phyloP scores from a whole-genome alignment of 2,888 invertebrate species.

The Cataglyphis cursor region DNA sequence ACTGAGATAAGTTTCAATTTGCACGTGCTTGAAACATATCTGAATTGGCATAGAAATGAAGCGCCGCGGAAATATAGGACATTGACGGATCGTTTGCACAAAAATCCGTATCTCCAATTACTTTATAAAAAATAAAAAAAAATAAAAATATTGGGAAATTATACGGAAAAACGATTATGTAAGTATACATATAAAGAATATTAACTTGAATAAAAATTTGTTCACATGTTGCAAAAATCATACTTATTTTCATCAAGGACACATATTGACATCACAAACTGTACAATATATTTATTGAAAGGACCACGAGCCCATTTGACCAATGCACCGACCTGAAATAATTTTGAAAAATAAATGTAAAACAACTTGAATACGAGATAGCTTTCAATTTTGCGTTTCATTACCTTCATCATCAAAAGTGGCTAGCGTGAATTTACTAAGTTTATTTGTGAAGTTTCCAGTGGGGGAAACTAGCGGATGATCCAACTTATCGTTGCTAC shows the following conservation, averaged over 20 bases:
- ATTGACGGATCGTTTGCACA: slow-evolving; percentile 80
- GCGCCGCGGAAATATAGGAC: slow-evolving; percentile 87
- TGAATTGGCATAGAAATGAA: slow-evolving; percentile 89
- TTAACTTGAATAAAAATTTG: neutral
- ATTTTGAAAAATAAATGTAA: slow-evolving; percentile 30
- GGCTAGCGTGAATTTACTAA: slow-evolving; percentile 94
- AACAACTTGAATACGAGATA: slow-evolving; percentile 1
- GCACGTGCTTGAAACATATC: slow-evolving; percentile 89
- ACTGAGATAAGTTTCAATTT: slow-evolving; percentile 87
- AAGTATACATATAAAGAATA: neutral
- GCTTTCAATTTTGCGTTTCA: neutral
- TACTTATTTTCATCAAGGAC: slow-evolving; percentile 5
- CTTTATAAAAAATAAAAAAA: slow-evolving; percentile 2
- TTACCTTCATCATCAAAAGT: slow-evolving; percentile 95
- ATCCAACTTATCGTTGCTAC: slow-evolving; percentile 82
- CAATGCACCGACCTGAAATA: slow-evolving; percentile 91
- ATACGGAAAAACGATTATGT: neutral
- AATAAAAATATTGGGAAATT: neutral
- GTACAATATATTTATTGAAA: slow-evolving; percentile 87
- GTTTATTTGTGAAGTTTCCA: slow-evolving; percentile 91
- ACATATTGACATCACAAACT: slow-evolving; percentile 25
- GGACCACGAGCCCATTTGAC: slow-evolving; percentile 95
- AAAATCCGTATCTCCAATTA: slow-evolving; percentile 53
- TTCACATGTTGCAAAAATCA: slow-evolving; percentile 18
- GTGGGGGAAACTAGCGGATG: slow-evolving; percentile 71